phyloP scores from a whole-genome alignment of 1,140 invertebrate species.

The Archivesica marissinica region DNA sequence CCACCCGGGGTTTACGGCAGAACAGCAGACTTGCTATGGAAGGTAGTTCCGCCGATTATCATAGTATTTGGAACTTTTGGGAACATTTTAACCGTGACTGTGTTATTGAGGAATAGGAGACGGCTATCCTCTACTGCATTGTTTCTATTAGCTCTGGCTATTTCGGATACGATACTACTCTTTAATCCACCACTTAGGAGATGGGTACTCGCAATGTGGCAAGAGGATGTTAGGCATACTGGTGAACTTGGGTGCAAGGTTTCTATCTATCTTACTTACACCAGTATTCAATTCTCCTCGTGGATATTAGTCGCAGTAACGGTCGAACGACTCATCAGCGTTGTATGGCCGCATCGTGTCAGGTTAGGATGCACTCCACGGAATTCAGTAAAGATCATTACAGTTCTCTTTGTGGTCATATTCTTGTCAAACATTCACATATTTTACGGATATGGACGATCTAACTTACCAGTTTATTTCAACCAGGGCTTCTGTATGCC shows the following conservation, averaged over 20 bases:
- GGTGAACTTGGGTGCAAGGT: constrained; percentile 64
- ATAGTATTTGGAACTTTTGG: constrained; percentile 66
- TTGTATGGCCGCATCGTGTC: constrained; percentile 66
- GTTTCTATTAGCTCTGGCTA: constrained; percentile 64
- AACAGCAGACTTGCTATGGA: not conserved
- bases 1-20: constrained; percentile 19
- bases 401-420: not conserved
- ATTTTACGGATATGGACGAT: constrained; percentile 9
- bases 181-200: constrained; percentile 65
- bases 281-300: constrained; percentile 61
- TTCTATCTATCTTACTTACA: constrained; percentile 63
- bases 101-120: constrained; percentile 35
- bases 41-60: constrained; percentile 51
- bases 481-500: not conserved
- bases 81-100: constrained; percentile 63
- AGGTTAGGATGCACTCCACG: constrained; percentile 44
- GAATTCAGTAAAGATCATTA: not conserved
- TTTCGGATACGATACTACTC: constrained; percentile 64
- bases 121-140: constrained; percentile 45
- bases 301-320: constrained; percentile 74
- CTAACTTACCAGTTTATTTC: not conserved
- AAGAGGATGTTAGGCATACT: constrained; percentile 61
- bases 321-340: constrained; percentile 67
- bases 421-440: constrained; percentile 19
- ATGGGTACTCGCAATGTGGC: constrained; percentile 62